Conservation (phyloP, 2,888 invertebrate species). For the Leptinotarsa juncta region DNA sequence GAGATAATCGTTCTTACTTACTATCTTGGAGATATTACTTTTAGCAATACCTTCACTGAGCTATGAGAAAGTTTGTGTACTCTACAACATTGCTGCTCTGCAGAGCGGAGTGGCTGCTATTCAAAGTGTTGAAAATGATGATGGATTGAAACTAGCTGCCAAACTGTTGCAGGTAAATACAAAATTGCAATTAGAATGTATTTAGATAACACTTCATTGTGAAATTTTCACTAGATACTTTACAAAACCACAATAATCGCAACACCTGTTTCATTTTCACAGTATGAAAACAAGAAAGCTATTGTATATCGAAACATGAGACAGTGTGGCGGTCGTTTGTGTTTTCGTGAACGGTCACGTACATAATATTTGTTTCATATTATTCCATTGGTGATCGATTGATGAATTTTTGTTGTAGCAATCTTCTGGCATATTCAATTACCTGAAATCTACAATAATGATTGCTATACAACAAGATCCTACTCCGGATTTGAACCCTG, state of each 20-base stretch:
- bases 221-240: too few species aligned
- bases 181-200: background rate
- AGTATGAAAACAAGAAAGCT: too few species aligned
- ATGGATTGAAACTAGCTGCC: conserved; percentile 91
- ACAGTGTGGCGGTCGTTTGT: too few species aligned
- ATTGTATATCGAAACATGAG: too few species aligned
- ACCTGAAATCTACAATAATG: conserved; percentile 85
- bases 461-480: conserved; percentile 92
- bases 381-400: too few species aligned
- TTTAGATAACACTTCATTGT: too few species aligned
- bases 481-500: conserved; percentile 94
- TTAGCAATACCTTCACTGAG: conserved; percentile 88
- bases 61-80: conserved; percentile 93
- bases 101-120: conserved; percentile 89
- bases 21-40: conserved; percentile 36
- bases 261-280: too few species aligned
- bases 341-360: too few species aligned
- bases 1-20: background rate
- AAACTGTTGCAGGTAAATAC: conserved; percentile 85
- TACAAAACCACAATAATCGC: too few species aligned
- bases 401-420: conserved; percentile 69
- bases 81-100: conserved; percentile 96
- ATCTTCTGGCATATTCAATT: conserved; percentile 89
- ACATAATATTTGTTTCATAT: conserved; percentile 37
- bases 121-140: conserved; percentile 90